phyloP scores from a whole-genome alignment of 1,140 invertebrate genomes.

The Coptotermes formosanus region DNA sequence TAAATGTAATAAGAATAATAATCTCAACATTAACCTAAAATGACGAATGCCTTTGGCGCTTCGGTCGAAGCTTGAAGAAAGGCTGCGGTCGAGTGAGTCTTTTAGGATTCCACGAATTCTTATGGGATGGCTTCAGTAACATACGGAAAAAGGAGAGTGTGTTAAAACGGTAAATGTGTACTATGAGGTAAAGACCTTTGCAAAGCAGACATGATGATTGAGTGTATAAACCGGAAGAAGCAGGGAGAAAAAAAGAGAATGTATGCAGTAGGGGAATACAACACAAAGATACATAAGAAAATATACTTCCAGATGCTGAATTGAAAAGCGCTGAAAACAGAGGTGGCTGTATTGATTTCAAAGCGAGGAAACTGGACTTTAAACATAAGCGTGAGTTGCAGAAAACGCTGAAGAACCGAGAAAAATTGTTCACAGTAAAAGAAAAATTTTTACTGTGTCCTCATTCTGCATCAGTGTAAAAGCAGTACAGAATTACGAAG shows the following conservation, averaged over 20 bases:
- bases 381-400: not conserved
- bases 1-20: too few relatives aligned
- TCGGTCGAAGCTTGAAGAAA: too few relatives aligned
- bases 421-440: not conserved
- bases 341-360: not conserved
- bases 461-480: not conserved
- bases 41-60: too few relatives aligned
- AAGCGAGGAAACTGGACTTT: not conserved
- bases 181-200: not conserved
- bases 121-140: too few relatives aligned
- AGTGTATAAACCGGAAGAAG: not conserved
- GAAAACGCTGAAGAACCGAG: not conserved
- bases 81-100: too few relatives aligned
- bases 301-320: conserved; percentile 10
- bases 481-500: not conserved
- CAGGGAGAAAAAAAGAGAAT: not conserved
- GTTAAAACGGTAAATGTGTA: not conserved
- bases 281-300: not conserved
- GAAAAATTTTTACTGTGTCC: not conserved
- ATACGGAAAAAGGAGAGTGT: too few relatives aligned
- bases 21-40: too few relatives aligned
- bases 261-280: not conserved
- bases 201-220: not conserved
- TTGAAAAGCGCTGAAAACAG: not conserved
- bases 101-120: too few relatives aligned